phyloP scores from a whole-genome alignment of 1,140 invertebrate species.

The Aleiodes sp. region DNA sequence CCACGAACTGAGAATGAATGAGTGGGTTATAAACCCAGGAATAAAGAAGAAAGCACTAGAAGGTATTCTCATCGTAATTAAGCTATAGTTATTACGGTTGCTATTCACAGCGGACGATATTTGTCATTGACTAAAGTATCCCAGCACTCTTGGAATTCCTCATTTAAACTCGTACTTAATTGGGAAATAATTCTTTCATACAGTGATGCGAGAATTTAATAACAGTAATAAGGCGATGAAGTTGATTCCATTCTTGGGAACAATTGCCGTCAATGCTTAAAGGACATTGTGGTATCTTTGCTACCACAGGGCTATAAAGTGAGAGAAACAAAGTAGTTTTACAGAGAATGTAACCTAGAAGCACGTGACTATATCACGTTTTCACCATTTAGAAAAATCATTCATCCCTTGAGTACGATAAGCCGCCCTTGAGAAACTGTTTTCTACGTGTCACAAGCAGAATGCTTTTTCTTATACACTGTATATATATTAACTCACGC shows the following conservation, averaged over 20 bases:
- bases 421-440: slow-evolving; percentile 24
- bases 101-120: slow-evolving; percentile 20
- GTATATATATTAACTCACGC: not conserved
- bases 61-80: slow-evolving; percentile 38
- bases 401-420: slow-evolving; percentile 41
- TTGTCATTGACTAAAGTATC: not conserved
- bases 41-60: not conserved
- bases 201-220: not conserved
- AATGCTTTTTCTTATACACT: not conserved
- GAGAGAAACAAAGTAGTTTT: not conserved
- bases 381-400: slow-evolving; percentile 30
- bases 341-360: not conserved
- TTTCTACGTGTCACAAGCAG: not conserved
- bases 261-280: not conserved
- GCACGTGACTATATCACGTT: slow-evolving; percentile 30
- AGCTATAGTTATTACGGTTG: slow-evolving; percentile 18
- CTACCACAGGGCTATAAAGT: not conserved
- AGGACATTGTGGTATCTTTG: not conserved
- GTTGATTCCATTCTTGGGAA: not conserved
- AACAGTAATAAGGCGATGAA: slow-evolving; percentile 2
- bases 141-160: not conserved
- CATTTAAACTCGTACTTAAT: too few species aligned
- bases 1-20: not conserved
- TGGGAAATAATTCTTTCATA: too few species aligned
- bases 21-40: not conserved